Evolutionary conservation across 1,140 invertebrate species (phyloP), one percentile per base, ranked within the genome.

Genomic region (Triops cancriformis): DNA sequence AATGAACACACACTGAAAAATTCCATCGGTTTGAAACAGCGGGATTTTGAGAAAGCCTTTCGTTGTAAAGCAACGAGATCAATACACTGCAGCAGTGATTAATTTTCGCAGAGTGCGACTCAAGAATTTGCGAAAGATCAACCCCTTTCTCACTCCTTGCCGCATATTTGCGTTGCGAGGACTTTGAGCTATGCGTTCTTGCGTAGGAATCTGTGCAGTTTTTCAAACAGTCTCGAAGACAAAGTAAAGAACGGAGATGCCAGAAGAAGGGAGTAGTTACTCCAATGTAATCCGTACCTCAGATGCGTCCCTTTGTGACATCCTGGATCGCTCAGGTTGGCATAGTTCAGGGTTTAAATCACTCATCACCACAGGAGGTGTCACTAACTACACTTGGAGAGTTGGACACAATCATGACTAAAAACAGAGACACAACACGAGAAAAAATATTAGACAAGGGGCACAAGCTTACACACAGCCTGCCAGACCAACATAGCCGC

Each of bases 201-300:
- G 51, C 51, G 31, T 37, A 64, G 51, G 10, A 64, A n/a, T 23
- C 23, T 18, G 23, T n/a, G 23, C 51, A 64, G 51, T 64, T 64
- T 6, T 6, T 64, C 51, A 64, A 64, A 23, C 51, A 64, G 10
- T n/a, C 14, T 23, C 18, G 18, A 64, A 64, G 31, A 64, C 51
- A 64, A 64, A 64, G 51, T 64, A 64, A 64, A 64, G 51, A 64
- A 64, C 51, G 51, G 51, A 64, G 51, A 64, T 64, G 51, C 51
- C 51, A 64, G 51, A 64, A 64, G 51, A 64, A 64, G 51, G 51
- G 51, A 64, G 51, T 64, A 64, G 51, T 64, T 23, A 64, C 51
- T 64, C 51, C 23, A 64, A 18, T 64, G n/a, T 64, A 64, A 64
- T 64, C 51, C 51, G 51, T 64, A 64, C 51, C 51, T 64, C 51